Conservation (phyloP, 2,113 vertebrate genomes). For the Gracilinanus agilis region DNA sequence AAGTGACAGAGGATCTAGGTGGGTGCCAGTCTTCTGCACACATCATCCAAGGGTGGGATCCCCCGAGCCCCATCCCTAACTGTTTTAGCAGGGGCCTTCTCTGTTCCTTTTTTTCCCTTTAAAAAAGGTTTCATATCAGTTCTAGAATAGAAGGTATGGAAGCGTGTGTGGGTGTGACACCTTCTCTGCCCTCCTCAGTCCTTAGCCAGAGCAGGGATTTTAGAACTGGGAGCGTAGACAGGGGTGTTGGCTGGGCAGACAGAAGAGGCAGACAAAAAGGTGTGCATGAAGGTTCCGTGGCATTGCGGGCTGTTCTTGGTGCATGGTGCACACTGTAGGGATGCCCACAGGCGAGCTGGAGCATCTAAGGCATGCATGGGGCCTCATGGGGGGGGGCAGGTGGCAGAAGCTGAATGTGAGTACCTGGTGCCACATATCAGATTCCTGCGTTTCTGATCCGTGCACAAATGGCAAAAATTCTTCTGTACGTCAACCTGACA, state of each 20-base stretch:
- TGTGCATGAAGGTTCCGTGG: conserved; percentile 40
- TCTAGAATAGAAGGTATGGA: conserved; percentile 35
- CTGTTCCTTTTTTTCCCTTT: not conserved
- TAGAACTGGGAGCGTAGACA: not conserved
- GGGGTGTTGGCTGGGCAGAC: conserved; percentile 31
- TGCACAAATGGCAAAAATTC: not conserved
- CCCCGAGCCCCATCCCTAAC: not conserved
- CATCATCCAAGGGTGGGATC: not conserved
- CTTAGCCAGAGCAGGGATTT: conserved; percentile 34
- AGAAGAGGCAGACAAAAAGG: conserved; percentile 11
- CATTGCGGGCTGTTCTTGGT: not conserved
- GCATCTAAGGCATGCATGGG: not conserved
- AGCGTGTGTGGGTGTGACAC: conserved; percentile 33
- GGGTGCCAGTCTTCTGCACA: not conserved
- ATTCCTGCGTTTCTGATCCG: not conserved
- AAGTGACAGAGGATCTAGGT: not conserved
- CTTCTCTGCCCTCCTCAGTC: conserved; percentile 16
- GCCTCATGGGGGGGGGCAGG: conserved; percentile 50
- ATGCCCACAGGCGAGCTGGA: not conserved
- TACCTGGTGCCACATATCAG: not conserved
- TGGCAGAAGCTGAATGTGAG: not conserved
- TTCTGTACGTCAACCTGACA: not conserved
- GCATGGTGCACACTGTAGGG: conserved; percentile 44
- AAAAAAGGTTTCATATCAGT: not conserved
- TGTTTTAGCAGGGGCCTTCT: not conserved